Percentiles rank a stretch among this genome's conserved stretches.
These are phyloP conservation scores for Neoaliturus tenellus DNA, from an alignment of 2,888 invertebrate genomes.

Conservation along the genomic window DNA sequence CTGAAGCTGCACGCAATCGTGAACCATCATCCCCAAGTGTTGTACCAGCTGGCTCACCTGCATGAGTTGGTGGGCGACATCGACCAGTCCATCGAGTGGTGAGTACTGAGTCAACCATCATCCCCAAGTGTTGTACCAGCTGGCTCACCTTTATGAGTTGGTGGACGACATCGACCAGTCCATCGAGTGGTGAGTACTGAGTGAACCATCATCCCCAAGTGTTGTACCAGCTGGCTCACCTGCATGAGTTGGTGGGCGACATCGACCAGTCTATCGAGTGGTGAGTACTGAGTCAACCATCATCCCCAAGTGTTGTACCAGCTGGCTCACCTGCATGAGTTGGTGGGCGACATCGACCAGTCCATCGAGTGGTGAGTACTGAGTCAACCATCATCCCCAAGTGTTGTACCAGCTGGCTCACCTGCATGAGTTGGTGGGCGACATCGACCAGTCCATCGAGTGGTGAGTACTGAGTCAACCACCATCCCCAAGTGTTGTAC, in stretches of 20 bases:
- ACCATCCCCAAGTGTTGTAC: conserved; percentile 84
- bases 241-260: conserved; percentile 82
- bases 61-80: conserved; percentile 81
- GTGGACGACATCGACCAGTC: conserved; percentile 79
- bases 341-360: conserved; percentile 78
- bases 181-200: conserved; percentile 78
- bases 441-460: conserved; percentile 79
- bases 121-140: conserved; percentile 86
- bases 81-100: conserved; percentile 80
- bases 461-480: conserved; percentile 79
- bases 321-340: conserved; percentile 86
- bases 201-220: conserved; percentile 84
- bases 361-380: conserved; percentile 79
- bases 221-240: conserved; percentile 85
- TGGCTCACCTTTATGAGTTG: conserved; percentile 86
- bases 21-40: conserved; percentile 82
- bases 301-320: conserved; percentile 87
- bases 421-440: conserved; percentile 82
- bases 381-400: conserved; percentile 83
- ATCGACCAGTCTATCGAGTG: conserved; percentile 80
- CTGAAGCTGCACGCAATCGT: conserved; percentile 84
- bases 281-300: conserved; percentile 78
- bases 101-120: conserved; percentile 80
- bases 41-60: conserved; percentile 87
- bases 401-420: conserved; percentile 87